phyloP scores from a whole-genome alignment of 2,797 vertebrate genomes.

The Enteromius anoplus region DNA sequence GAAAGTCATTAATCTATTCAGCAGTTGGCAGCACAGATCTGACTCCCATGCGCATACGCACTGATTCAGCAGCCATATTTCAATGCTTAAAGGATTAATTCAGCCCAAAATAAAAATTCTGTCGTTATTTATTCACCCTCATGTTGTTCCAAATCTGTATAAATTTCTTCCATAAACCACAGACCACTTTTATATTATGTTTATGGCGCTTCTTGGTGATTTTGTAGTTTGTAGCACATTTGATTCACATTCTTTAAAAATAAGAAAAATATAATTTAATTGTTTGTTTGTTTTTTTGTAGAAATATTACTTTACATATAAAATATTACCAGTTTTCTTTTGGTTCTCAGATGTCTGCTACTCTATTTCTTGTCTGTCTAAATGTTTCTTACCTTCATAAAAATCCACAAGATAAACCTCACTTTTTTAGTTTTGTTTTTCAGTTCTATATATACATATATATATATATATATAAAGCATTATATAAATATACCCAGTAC shows the following conservation, averaged over 20 bases:
- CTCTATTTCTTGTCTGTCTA: background rate
- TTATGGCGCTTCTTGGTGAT: background rate
- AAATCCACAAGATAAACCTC: no score
- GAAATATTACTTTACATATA: background rate
- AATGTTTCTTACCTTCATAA: background rate
- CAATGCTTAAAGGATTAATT: slow-evolving; percentile 24
- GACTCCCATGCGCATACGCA: slow-evolving; percentile 11
- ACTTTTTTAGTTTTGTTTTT: background rate
- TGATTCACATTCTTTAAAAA: background rate
- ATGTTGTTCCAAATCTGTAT: slow-evolving; percentile 21
- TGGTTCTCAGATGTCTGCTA: background rate
- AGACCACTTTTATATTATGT: background rate
- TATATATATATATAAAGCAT: no score
- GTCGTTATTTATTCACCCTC: slow-evolving; percentile 35
- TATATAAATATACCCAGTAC: no score
- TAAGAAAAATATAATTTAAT: no score
- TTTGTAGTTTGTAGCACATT: background rate
- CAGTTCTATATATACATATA: no score
- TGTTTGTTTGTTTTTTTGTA: no score
- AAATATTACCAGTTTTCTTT: no score
- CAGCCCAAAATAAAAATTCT: slow-evolving; percentile 22
- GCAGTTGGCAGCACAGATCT: slow-evolving; percentile 1
- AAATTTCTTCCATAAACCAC: slow-evolving; percentile 17
- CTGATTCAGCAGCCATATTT: slow-evolving; percentile 18
- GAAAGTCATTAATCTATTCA: slow-evolving; percentile 36